phyloP scores from a whole-genome alignment of 1,140 invertebrate genomes.

The Trachymyrmex cornetzi region DNA sequence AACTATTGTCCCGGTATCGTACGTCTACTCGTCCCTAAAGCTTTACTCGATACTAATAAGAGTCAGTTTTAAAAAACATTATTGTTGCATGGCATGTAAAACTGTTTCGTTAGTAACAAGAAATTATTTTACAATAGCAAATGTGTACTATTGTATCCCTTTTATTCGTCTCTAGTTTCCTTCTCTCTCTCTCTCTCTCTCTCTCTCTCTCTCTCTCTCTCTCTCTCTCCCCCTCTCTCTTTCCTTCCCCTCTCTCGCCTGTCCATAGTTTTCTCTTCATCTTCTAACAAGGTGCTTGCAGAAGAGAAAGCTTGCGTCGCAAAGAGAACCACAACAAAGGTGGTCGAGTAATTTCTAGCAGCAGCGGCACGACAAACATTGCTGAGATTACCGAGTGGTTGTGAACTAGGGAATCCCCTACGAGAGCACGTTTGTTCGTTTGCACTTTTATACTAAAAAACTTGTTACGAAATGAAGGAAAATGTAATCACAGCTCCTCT shows the following conservation, averaged over 20 bases:
- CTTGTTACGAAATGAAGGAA: background rate
- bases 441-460: slow-evolving; percentile 27
- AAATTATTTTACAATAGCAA: slow-evolving; percentile 4
- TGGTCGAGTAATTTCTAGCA: slow-evolving; percentile 48
- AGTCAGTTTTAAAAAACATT: slow-evolving; percentile 42
- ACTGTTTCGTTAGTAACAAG: slow-evolving; percentile 13
- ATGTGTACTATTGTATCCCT: background rate
- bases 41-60: background rate
- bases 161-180: background rate
- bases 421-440: slow-evolving; percentile 10
- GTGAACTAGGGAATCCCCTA: background rate
- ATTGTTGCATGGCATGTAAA: slow-evolving; percentile 4
- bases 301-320: slow-evolving; percentile 1
- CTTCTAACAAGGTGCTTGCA: background rate
- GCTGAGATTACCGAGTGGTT: slow-evolving; percentile 35
- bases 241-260: background rate
- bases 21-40: background rate
- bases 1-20: background rate
- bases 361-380: slow-evolving; percentile 45
- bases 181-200: background rate
- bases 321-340: slow-evolving; percentile 54
- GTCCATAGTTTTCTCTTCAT: background rate
- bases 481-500: background rate
- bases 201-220: background rate
- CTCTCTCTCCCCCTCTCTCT: background rate